These are phyloP conservation scores for Zosterops borbonicus DNA, from an alignment of 2,113 vertebrate genomes.

Conservation along the genomic window DNA sequence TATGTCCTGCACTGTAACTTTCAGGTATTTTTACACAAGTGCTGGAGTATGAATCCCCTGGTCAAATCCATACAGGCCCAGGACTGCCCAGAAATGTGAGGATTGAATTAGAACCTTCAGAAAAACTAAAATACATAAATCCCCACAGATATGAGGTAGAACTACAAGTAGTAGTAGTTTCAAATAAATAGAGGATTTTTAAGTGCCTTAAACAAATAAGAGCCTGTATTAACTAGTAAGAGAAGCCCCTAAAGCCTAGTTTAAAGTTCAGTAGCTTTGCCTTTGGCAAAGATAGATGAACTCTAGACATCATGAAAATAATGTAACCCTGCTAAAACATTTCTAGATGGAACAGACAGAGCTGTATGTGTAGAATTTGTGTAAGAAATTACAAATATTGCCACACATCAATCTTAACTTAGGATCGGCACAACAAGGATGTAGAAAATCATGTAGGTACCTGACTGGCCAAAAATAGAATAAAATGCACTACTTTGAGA, in stretches of 20 bases:
- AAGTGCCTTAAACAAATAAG: neutral
- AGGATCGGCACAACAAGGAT: neutral
- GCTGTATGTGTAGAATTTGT: neutral
- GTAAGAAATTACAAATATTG: neutral
- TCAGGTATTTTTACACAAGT: neutral
- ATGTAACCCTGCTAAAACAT: neutral
- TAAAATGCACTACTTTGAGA: neutral
- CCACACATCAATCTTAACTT: neutral
- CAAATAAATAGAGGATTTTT: neutral
- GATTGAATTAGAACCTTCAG: neutral
- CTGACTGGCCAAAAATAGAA: neutral
- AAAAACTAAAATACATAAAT: neutral
- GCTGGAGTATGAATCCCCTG: neutral
- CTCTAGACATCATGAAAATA: neutral
- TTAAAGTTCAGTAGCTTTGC: neutral
- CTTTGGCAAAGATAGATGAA: neutral
- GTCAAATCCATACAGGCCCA: neutral
- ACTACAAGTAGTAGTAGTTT: neutral
- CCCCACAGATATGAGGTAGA: neutral
- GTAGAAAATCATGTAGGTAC: neutral
- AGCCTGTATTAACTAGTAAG: neutral
- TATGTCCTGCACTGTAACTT: rapidly evolving
- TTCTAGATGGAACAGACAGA: neutral
- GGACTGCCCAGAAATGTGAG: neutral
- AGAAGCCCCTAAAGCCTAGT: neutral